Base-by-base conservation (phyloP, 2,113 vertebrate genomes). In the Gallinago undulata region DNA sequence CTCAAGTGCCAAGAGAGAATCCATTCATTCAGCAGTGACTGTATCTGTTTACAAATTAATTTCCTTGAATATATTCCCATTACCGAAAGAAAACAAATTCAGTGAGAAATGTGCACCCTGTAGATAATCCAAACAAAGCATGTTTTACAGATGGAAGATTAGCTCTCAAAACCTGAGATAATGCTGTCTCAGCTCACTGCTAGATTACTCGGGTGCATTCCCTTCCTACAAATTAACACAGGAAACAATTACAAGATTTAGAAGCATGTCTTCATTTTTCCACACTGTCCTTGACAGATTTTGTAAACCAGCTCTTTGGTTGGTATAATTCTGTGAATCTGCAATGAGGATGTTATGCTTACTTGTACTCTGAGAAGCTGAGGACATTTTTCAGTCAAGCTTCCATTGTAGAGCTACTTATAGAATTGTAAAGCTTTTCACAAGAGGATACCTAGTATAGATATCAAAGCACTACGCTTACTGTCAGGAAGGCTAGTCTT, bases 101-200 rank as follows among this genome's bases (percentile, higher is more conserved):
- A 87, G 81, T 90, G 83, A 93, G 91, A 96, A 96, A 87, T 72
- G 86, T 85, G 95, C 53, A 22, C 48, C 69, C 84, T 84, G 90
- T 78, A 96, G 97, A 95, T 97, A 97, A 97, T 97, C 89, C 95
- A 94, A 97, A 96, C 81, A 95, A 97, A 97, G 85, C 64, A 25
- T 92, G 87, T 95, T 97, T 97, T 97, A 95, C 91, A 97, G 96
- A 97, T 97, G 93, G 97, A 78, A 97, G 94, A 97, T 97, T 92
- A 97, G 95, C 93, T 89, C 21, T 85, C 82, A 94, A 96, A 97
- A 96, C 97, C 94, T 91, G 89, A 63, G 70, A 97, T 92, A 95
- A 92, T 76, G 83, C 66, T 95, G 74, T 70, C 66, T 88, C 95
- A 77, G 80, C 70, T 82, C 8, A 19, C 30, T 45, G 30, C 31